These are phyloP conservation scores for Synergus laeviventris DNA, from an alignment of 2,888 invertebrate genomes.

Conservation along the genomic window DNA sequence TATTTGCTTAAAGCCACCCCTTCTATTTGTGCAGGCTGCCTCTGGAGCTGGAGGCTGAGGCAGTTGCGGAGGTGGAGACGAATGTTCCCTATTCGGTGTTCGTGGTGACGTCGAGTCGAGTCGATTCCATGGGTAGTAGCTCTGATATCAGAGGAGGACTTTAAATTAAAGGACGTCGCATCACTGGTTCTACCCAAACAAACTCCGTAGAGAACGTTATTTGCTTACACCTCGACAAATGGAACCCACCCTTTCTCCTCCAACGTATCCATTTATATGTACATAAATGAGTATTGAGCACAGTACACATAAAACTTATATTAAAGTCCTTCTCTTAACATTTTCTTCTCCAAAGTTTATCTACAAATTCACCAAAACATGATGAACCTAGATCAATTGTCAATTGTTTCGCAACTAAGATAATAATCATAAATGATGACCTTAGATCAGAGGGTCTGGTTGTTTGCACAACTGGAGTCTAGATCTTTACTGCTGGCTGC, in stretches of 20 bases:
- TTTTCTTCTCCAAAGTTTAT: not conserved
- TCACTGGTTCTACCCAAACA: conserved; percentile 70
- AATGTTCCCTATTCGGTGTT: conserved; percentile 15
- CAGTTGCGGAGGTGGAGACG: conserved; percentile 52
- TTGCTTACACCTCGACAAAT: conserved; percentile 74
- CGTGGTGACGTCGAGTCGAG: conserved; percentile 43
- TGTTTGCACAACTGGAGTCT: conserved; percentile 42
- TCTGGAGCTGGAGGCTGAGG: conserved; percentile 53
- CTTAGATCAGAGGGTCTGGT: not conserved
- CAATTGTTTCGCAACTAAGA: too few species aligned
- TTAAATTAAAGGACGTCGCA: conserved; percentile 73
- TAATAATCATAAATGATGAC: too few species aligned
- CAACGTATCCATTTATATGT: conserved; percentile 36
- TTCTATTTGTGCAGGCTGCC: conserved; percentile 67
- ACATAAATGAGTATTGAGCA: conserved; percentile 3
- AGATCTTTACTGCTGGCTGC: conserved; percentile 43
- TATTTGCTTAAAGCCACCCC: conserved; percentile 73
- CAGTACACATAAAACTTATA: not conserved
- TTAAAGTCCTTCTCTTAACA: conserved; percentile 39
- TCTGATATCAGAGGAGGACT: conserved; percentile 66
- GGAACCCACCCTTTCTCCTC: conserved; percentile 62
- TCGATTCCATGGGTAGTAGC: conserved; percentile 51
- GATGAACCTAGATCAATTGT: too few species aligned
- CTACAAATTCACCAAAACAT: not conserved
- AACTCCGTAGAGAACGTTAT: conserved; percentile 70